Base-by-base conservation (phyloP, 2,797 vertebrate genomes). In the Pseudochaenichthys georgianus region DNA sequence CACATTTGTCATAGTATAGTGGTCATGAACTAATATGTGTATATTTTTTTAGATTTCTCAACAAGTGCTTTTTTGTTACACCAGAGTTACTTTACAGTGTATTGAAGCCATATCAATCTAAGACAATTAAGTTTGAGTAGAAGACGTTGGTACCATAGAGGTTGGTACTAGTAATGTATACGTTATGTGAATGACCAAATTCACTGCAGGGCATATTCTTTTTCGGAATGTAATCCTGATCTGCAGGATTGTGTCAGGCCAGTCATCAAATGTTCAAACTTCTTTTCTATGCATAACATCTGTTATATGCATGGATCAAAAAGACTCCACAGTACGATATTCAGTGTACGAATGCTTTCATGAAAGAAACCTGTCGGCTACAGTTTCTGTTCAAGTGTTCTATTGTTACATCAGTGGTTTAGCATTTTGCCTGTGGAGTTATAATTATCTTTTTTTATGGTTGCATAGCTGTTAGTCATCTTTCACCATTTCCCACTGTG, bases 61-160 rank as follows among this genome's bases (percentile, higher is more conserved):
- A 15, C 2, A 6, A 0, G 13, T 58, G 11, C 34, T 64, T 50
- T 51, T 67, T 67, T 54, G 34, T 68, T 57, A 38, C 4, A 63
- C 34, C 15, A 38, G 4, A 72, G 52, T 69, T 70, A 51, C 43
- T 42, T 67, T 43, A 13, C 55, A 61, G 46, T 69, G 53, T 79
- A 17, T 41, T 81, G 12, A 86, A 91, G 84, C 80, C 86, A 89
- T 87, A 84, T 82, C 57, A 76, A 73, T 83, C 63, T 80, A 83
- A 81, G 19, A 64, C 34, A 16, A 54, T 63, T 19, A 63, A 28
- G 63, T 79, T 70, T 53, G 0, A 47, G 61, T 59, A 65, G 61
- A 66, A 70, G 55, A 3, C 1, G 16, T 15, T 59, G 66, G 75
- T 75, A 87, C 83, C 21, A 21, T 21, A 21, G 21, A 21, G 21